Evolutionary conservation across 1,140 invertebrate species (phyloP).

Genomic region (Zaprionus ornatus): DNA sequence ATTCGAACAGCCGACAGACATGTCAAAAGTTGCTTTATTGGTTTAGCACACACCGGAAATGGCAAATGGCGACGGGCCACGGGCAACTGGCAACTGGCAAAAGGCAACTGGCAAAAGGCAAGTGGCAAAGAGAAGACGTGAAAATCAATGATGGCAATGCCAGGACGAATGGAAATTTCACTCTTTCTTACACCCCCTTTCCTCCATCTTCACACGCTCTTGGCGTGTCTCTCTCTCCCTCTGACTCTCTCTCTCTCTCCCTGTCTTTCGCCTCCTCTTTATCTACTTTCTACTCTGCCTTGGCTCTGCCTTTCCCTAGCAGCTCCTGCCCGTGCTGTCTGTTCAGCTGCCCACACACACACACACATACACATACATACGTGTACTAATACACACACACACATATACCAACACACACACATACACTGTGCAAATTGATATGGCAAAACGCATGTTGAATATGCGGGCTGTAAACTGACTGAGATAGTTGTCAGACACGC

Average conservation of each 20-base stretch:
- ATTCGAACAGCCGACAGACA: conserved; percentile 58
- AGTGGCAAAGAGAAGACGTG: conserved; percentile 15
- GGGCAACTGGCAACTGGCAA: conserved; percentile 39
- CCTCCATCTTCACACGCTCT: neutral
- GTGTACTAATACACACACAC: neutral
- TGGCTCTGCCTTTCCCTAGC: neutral
- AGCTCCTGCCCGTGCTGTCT: conserved; percentile 5
- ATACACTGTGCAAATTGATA: neutral
- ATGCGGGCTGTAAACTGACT: conserved; percentile 45
- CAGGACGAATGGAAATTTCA: conserved; percentile 9
- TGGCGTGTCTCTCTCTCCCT: neutral
- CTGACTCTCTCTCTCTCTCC: neutral
- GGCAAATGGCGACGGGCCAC: conserved; percentile 42
- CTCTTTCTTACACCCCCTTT: neutral
- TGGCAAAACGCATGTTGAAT: neutral
- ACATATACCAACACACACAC: neutral
- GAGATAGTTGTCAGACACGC: conserved; percentile 43
- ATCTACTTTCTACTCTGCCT: neutral
- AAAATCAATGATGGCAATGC: conserved; percentile 41
- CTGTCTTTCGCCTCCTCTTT: neutral
- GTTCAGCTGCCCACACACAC: conserved; percentile 7
- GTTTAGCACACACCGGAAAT: conserved; percentile 71
- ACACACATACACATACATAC: neutral
- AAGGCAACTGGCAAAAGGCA: conserved; percentile 21
- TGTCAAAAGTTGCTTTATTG: conserved; percentile 76